phyloP scores from a whole-genome alignment of 2,797 vertebrate species.

The Lagorchestes hirsutus region DNA sequence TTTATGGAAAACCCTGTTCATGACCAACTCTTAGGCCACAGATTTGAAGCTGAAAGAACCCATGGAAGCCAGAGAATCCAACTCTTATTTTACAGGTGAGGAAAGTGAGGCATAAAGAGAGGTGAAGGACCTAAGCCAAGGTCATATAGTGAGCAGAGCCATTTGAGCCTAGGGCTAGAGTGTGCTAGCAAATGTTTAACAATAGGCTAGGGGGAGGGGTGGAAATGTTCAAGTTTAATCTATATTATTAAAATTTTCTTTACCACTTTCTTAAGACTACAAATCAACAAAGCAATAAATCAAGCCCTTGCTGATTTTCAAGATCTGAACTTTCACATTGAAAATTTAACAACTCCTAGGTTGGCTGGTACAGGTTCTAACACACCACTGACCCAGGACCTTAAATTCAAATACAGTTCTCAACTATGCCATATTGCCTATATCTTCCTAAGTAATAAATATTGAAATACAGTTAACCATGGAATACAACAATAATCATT shows the following conservation, averaged over 20 bases:
- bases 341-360: background rate
- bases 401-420: background rate
- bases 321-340: background rate
- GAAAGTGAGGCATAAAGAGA: background rate
- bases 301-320: background rate
- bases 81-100: background rate
- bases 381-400: background rate
- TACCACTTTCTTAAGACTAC: background rate
- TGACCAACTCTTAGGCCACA: background rate
- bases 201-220: background rate
- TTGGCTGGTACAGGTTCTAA: background rate
- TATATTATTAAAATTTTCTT: background rate
- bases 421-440: background rate
- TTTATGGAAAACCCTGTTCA: background rate
- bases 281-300: background rate
- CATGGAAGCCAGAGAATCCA: background rate
- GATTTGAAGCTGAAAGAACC: background rate
- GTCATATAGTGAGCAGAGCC: background rate
- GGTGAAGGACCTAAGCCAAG: background rate
- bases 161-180: background rate
- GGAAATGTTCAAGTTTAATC: background rate
- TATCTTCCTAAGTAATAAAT: background rate
- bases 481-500: background rate
- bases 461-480: background rate
- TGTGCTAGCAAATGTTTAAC: background rate